phyloP scores from a whole-genome alignment of 2,888 invertebrate species.

The Ischnura elegans region DNA sequence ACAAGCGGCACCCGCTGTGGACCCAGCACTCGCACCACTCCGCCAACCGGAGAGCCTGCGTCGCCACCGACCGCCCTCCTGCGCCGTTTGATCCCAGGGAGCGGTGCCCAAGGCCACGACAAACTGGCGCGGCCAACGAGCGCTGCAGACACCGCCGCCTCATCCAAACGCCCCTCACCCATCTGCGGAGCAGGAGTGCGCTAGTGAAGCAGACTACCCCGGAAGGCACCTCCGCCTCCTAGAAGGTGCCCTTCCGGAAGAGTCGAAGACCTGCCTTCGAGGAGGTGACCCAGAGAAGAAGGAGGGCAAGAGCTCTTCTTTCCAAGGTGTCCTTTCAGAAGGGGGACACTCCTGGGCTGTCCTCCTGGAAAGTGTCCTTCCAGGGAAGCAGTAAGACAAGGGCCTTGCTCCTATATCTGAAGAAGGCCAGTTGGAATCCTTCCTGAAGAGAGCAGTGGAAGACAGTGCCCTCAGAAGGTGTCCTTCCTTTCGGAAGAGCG shows the following conservation, averaged over 20 bases:
- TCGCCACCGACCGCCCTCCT: neutral
- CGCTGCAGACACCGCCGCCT: neutral
- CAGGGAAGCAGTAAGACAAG: too few relatives aligned
- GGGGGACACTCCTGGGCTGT: neutral
- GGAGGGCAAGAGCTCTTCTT: too few relatives aligned
- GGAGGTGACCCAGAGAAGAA: neutral
- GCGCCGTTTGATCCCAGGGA: neutral
- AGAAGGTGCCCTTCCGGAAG: neutral
- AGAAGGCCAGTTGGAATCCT: too few relatives aligned
- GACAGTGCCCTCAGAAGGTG: too few relatives aligned
- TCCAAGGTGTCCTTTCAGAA: neutral
- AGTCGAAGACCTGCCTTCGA: neutral
- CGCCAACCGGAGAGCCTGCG: conserved; percentile 6
- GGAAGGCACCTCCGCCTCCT: neutral
- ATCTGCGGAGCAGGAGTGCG: too few relatives aligned
- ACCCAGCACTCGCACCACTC: conserved; percentile 7
- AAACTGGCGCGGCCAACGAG: neutral
- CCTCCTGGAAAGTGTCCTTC: too few relatives aligned
- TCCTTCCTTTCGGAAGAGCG: too few relatives aligned
- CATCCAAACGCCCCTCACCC: neutral
- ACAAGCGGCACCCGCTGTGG: conserved; percentile 11
- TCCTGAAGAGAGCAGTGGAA: too few relatives aligned
- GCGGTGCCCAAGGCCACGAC: neutral
- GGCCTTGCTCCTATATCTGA: too few relatives aligned
- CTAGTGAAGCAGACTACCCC: too few relatives aligned